Percentiles rank a stretch among this genome's conserved stretches.
Evolutionary conservation across 2,797 vertebrate species (phyloP).

Genomic region (Euthynnus affinis): DNA sequence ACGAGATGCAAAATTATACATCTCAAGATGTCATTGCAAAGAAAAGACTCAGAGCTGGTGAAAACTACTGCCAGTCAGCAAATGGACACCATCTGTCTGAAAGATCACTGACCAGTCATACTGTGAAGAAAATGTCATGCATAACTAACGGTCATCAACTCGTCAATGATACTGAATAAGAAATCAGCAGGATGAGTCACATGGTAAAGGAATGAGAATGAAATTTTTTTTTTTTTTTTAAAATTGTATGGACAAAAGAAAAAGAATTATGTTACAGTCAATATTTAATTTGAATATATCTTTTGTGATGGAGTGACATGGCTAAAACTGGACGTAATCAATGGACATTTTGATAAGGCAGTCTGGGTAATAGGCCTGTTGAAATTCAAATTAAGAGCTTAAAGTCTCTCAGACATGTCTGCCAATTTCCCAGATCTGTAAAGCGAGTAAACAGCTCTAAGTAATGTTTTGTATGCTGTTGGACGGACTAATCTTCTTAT

Average conservation of each 20-base stretch:
- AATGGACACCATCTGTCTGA: conserved; percentile 17
- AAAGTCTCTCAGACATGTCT: conserved; percentile 29
- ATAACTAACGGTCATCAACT: conserved; percentile 22
- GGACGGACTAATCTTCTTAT: conserved; percentile 52
- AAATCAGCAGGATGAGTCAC: conserved; percentile 28
- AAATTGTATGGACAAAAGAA: conserved; percentile 12
- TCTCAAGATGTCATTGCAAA: conserved; percentile 30
- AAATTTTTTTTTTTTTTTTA: too few relatives aligned
- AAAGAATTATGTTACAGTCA: conserved; percentile 7
- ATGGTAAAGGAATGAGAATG: background rate
- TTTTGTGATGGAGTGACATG: conserved; percentile 24
- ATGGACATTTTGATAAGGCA: conserved; percentile 32
- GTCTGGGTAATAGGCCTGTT: conserved; percentile 31
- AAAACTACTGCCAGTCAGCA: conserved; percentile 10
- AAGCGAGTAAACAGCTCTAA: conserved; percentile 60
- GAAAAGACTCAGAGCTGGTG: conserved; percentile 7
- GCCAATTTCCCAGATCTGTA: conserved; percentile 51
- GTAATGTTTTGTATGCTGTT: conserved; percentile 54
- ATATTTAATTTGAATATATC: conserved; percentile 47
- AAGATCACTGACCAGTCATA: conserved; percentile 21
- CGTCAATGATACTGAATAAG: conserved; percentile 6
- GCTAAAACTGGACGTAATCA: conserved; percentile 32
- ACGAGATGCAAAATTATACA: conserved; percentile 47
- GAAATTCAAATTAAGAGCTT: conserved; percentile 55
- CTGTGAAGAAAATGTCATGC: conserved; percentile 24